Evolutionary conservation across 2,113 vertebrate genomes (phyloP).

Genomic region (Accipiter cooperii): DNA sequence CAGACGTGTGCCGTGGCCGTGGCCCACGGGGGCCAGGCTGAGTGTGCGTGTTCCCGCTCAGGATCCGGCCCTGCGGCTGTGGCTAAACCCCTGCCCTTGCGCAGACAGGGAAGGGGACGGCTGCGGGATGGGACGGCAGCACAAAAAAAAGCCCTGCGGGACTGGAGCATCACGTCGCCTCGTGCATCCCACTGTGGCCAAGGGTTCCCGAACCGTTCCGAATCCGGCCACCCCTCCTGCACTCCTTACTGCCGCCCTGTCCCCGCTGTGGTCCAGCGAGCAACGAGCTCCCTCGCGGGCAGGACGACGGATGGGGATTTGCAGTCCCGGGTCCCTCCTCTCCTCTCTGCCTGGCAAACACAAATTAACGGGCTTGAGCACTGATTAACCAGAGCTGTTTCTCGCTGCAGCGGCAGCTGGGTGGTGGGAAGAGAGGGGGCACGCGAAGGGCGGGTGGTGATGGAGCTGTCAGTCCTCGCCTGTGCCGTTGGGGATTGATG

Average conservation of each 20-base stretch:
- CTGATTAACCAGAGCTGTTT: slow-evolving; percentile 49
- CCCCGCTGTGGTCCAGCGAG: background rate
- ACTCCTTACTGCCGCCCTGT: background rate
- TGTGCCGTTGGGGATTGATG: background rate
- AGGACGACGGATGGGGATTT: accelerated
- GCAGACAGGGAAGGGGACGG: background rate
- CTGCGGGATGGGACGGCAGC: background rate
- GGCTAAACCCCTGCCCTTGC: background rate
- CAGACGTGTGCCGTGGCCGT: background rate
- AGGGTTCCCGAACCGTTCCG: accelerated
- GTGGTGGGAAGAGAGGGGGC: slow-evolving; percentile 59
- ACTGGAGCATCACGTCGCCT: background rate
- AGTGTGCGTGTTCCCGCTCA: background rate
- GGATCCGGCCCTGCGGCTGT: background rate
- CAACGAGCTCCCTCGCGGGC: background rate
- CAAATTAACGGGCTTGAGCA: slow-evolving; percentile 1
- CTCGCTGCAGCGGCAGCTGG: slow-evolving; percentile 55
- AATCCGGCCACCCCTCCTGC: background rate
- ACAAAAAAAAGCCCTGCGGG: background rate
- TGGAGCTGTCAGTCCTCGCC: slow-evolving; percentile 24
- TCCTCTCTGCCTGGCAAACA: background rate
- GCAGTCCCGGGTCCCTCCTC: background rate
- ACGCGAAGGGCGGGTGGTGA: slow-evolving; percentile 34
- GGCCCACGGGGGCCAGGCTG: background rate
- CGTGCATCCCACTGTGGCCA: background rate